These are phyloP conservation scores for Lepilemur ruficaudatus DNA, from an alignment of 2,797 vertebrate genomes.

Conservation along the genomic window DNA sequence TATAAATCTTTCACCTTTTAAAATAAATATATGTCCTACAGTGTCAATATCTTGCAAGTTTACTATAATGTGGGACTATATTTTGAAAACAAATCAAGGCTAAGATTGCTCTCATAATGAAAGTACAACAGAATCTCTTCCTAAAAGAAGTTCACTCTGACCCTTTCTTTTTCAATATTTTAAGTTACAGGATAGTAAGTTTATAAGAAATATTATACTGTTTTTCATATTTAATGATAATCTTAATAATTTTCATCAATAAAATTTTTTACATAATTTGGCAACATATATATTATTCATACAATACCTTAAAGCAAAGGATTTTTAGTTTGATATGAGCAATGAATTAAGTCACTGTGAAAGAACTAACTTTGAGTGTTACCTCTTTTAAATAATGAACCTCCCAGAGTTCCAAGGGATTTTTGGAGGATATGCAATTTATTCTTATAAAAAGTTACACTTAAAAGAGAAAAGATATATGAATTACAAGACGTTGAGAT, in stretches of 20 bases:
- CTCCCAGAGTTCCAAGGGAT: background rate
- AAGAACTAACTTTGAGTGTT: constrained; percentile 14
- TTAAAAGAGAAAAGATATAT: constrained; percentile 3
- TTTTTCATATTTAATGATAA: background rate
- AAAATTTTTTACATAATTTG: constrained; percentile 27
- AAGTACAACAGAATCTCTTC: background rate
- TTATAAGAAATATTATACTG: background rate
- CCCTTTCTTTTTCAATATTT: background rate
- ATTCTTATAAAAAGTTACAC: background rate
- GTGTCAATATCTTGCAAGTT: background rate
- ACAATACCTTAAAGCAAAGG: background rate
- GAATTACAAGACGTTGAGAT: background rate
- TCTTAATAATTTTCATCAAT: background rate
- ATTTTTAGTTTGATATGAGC: background rate
- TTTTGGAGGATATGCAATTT: background rate
- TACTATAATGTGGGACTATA: background rate
- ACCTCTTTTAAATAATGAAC: background rate
- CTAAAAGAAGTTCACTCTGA: background rate
- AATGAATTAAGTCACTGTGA: background rate
- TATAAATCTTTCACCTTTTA: no score
- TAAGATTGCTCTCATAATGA: background rate
- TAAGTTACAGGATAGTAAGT: background rate
- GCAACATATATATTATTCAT: constrained; percentile 23
- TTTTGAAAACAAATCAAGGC: constrained; percentile 18
- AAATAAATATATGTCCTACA: background rate